These are phyloP conservation scores for Loripinus fragilis DNA, from an alignment of 2,888 invertebrate species.

Conservation along the genomic window DNA sequence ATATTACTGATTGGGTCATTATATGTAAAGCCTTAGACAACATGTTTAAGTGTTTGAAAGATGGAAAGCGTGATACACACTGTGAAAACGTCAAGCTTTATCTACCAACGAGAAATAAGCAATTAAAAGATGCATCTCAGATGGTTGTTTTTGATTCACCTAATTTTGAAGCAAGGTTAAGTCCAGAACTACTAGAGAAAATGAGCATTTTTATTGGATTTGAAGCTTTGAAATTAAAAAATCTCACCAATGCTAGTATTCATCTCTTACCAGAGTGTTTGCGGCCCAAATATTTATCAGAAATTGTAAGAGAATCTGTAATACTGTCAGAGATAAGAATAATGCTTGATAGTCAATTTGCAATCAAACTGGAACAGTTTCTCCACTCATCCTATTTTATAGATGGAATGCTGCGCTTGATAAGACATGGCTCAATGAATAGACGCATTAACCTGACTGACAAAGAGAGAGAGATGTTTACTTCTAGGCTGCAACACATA, in stretches of 20 bases:
- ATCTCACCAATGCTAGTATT: too few relatives aligned
- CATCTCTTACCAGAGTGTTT: background rate
- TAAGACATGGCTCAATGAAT: background rate
- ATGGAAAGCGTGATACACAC: too few relatives aligned
- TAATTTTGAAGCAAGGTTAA: background rate
- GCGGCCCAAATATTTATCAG: background rate
- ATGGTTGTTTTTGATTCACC: background rate
- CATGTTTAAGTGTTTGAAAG: background rate
- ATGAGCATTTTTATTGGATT: background rate
- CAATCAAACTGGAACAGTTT: background rate
- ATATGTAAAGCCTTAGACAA: background rate
- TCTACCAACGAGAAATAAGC: background rate
- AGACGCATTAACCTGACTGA: background rate
- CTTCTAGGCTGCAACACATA: background rate
- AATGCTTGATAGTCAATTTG: background rate
- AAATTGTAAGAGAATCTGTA: background rate
- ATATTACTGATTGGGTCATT: background rate
- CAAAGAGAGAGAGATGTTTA: background rate
- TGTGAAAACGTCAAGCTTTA: background rate
- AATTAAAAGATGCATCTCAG: background rate
- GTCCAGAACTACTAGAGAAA: background rate
- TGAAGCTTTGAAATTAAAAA: background rate
- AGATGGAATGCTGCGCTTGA: background rate
- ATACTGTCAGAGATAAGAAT: background rate
- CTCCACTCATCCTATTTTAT: constrained; percentile 7